Base-by-base conservation (phyloP, 2,113 vertebrate species). In the Rissa tridactyla region DNA sequence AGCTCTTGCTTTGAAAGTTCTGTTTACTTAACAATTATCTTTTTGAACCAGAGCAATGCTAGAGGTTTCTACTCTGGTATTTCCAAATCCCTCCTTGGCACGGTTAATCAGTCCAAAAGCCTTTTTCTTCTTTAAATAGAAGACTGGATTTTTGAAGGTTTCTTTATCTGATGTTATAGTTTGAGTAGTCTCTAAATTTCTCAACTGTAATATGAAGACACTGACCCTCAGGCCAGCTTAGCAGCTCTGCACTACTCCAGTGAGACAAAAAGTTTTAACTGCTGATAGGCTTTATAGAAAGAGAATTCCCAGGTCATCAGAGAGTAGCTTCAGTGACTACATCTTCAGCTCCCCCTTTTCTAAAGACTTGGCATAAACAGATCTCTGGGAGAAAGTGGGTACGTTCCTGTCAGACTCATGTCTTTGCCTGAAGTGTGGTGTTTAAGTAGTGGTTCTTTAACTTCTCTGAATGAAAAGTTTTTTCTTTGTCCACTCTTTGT, bases 21-120 rank as follows among this genome's bases (percentile, higher is more conserved):
- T 91, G 80, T 95, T 96, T 96, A 82, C 86, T 94, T 96, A 92
- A 90, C 94, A 93, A 90, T 96, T 95, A 86, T 92, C 82, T 94
- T 96, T 94, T 26, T 93, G 90, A 96, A 91, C 76, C 49, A 65
- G 47, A 94, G 92, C 86, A 86, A 82, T 72, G 88, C 40, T 65
- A 86, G 80, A 96, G 52, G 69, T 95, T 94, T 94, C 68, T 86
- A 52, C 90, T 84, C 72, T 60, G 86, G 57, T 93, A 91, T 96
- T 94, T 94, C 72, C 60, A 96, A 96, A 95, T 95, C 88, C 80
- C 34, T 94, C 72, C 57, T 83, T 90, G 79, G 76, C 93, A 75
- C 2, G 2, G 64, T 68, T 92, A 88, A 93, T 90, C 92, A 84
- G 38, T 64, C 60, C 65, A 52, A 94, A 88, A 86, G 47, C 64